These are phyloP conservation scores for Oriolus oriolus DNA, from an alignment of 2,113 vertebrate species.

Conservation along the genomic window DNA sequence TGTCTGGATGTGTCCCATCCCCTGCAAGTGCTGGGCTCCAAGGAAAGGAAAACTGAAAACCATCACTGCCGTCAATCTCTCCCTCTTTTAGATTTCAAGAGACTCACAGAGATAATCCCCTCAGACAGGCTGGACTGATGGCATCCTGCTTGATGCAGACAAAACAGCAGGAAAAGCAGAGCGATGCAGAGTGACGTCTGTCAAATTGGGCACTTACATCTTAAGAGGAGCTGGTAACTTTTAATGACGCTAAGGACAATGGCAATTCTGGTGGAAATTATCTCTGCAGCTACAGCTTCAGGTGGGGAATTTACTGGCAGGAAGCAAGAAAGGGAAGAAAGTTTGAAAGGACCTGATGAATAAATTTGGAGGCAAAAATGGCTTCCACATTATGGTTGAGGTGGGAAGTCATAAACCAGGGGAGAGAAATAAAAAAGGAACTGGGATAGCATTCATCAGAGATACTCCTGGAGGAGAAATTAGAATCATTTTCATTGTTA, in stretches of 20 bases:
- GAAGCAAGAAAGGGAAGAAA: background rate
- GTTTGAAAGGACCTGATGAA: conserved; percentile 32
- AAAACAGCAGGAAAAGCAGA: background rate
- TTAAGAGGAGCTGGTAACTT: conserved; percentile 38
- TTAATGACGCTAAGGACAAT: conserved; percentile 48
- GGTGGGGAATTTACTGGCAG: conserved; percentile 10
- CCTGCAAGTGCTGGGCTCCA: background rate
- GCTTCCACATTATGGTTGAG: background rate
- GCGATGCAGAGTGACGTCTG: background rate
- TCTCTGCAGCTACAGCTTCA: conserved; percentile 37
- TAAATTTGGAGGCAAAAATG: background rate
- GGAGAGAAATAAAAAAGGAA: conserved; percentile 16
- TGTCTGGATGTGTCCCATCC: accelerated
- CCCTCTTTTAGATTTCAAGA: background rate
- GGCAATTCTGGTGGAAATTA: conserved; percentile 20
- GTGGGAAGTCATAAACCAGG: conserved; percentile 28
- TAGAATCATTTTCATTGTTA: conserved; percentile 52
- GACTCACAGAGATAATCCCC: background rate
- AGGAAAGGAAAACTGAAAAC: background rate
- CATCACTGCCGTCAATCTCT: background rate
- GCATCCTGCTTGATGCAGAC: background rate
- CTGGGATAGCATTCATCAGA: background rate
- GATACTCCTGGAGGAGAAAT: background rate
- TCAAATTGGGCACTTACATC: conserved; percentile 39
- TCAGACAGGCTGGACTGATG: background rate